Conservation (phyloP, 2,888 invertebrate genomes). For the Bimastos eiseni region DNA sequence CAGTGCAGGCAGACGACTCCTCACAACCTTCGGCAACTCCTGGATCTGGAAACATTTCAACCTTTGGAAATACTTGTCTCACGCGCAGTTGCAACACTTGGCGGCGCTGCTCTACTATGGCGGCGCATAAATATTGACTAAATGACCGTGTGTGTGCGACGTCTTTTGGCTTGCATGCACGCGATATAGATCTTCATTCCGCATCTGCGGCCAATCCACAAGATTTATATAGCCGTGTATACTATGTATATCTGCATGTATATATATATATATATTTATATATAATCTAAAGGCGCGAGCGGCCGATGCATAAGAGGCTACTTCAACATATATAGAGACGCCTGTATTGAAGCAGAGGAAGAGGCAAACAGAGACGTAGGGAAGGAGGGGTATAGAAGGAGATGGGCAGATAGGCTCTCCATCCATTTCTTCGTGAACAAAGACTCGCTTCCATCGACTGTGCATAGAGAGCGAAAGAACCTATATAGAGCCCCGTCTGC, state of each 20-base stretch:
- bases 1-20: neutral
- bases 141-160: neutral
- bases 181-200: conserved; percentile 6
- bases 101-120: neutral
- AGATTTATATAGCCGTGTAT: neutral
- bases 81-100: neutral
- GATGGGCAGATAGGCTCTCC: neutral
- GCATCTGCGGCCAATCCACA: neutral
- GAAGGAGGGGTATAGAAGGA: neutral
- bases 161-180: neutral
- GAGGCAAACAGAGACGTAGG: neutral
- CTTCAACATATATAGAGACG: neutral
- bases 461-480: neutral
- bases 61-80: neutral
- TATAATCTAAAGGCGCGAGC: neutral
- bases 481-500: neutral
- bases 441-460: neutral
- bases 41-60: neutral
- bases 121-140: neutral
- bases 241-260: neutral
- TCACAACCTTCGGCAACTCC: neutral
- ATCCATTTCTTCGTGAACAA: neutral
- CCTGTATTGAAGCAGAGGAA: neutral
- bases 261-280: neutral
- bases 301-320: neutral